A percentile compares a stretch with the other conserved stretches of the same genome.
phyloP scores from a whole-genome alignment of 1,140 invertebrate species.

The Anoplolepis gracilipes region DNA sequence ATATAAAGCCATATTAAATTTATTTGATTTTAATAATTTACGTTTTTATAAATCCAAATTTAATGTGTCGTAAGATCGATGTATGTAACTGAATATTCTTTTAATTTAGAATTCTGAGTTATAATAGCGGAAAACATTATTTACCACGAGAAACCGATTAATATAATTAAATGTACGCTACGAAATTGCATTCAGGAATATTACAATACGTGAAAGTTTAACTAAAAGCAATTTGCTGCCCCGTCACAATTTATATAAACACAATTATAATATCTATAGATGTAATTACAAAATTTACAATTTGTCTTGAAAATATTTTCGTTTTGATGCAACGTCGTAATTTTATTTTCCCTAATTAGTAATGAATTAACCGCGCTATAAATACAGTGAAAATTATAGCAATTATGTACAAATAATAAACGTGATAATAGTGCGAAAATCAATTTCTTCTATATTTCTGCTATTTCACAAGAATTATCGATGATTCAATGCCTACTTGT shows the following conservation, averaged over 20 bases:
- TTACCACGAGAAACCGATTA: neutral
- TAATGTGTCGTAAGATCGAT: neutral
- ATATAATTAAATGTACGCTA: slow-evolving; percentile 25
- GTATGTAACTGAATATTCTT: neutral
- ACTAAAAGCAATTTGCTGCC: slow-evolving; percentile 25
- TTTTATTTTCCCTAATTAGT: slow-evolving; percentile 40
- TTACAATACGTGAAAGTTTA: slow-evolving; percentile 34
- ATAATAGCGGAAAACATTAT: neutral
- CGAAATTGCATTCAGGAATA: slow-evolving; percentile 26
- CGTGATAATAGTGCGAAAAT: neutral
- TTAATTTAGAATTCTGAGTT: slow-evolving; percentile 17
- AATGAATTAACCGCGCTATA: slow-evolving; percentile 19
- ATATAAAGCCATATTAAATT: no score
- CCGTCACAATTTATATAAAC: slow-evolving; percentile 20
- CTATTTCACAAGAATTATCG: neutral
- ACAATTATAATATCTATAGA: slow-evolving; percentile 44
- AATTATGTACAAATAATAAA: slow-evolving; percentile 24
- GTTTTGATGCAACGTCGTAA: neutral
- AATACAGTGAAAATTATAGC: slow-evolving; percentile 7
- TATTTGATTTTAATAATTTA: no score
- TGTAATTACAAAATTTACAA: slow-evolving; percentile 53
- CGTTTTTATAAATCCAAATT: neutral
- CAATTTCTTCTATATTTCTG: neutral
- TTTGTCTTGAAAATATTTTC: slow-evolving; percentile 47
- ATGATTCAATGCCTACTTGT: slow-evolving; percentile 12